Percentiles rank a stretch among this genome's conserved stretches.
phyloP scores from a whole-genome alignment of 1,140 invertebrate species.

The Drosophila lowei region DNA sequence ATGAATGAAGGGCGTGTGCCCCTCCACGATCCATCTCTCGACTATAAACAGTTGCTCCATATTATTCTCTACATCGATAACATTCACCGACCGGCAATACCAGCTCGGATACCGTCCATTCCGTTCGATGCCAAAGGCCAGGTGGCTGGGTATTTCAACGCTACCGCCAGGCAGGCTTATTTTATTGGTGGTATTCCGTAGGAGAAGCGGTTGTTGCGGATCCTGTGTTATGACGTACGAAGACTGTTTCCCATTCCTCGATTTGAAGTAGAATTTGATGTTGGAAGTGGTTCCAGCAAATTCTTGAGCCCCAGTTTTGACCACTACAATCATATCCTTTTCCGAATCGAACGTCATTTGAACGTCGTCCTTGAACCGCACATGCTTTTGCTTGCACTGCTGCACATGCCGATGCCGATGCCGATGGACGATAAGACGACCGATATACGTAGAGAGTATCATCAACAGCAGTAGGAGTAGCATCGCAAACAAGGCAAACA shows the following conservation, averaged over 20 bases:
- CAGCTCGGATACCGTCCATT: conserved; percentile 40
- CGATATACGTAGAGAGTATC: background rate
- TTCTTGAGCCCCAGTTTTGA: conserved; percentile 28
- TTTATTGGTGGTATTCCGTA: conserved; percentile 25
- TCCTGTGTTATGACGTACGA: conserved; percentile 35
- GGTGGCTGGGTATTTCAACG: conserved; percentile 31
- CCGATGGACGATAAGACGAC: background rate
- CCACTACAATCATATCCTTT: conserved; percentile 16
- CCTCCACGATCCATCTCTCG: conserved; percentile 20
- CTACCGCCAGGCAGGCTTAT: background rate
- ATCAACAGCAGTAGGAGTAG: background rate
- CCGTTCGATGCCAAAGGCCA: conserved; percentile 19
- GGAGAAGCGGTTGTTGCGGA: conserved; percentile 9
- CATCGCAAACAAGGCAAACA: background rate
- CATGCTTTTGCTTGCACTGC: no score
- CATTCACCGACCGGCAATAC: conserved; percentile 34
- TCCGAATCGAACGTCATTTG: background rate
- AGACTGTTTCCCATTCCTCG: background rate
- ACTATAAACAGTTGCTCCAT: conserved; percentile 30
- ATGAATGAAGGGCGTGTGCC: conserved; percentile 10
- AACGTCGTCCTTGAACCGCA: no score
- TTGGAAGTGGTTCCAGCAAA: conserved; percentile 47
- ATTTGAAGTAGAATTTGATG: conserved; percentile 38
- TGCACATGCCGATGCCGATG: no score
- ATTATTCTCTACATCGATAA: conserved; percentile 11